Percentiles rank a stretch among this genome's conserved stretches.
phyloP scores from a whole-genome alignment of 2,113 vertebrate species.

The Myotis yumanensis region DNA sequence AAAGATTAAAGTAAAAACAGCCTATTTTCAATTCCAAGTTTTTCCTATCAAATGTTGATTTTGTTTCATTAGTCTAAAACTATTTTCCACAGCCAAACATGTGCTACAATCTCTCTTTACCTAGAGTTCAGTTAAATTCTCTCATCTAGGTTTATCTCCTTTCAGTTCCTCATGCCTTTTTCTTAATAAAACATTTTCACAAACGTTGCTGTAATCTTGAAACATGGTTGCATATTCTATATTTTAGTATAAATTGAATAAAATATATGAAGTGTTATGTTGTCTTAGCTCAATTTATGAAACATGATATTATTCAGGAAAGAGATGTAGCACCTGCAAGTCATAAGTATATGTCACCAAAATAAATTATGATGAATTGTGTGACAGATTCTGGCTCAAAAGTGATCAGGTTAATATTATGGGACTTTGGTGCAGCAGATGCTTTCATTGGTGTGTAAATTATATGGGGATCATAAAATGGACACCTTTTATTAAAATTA shows the following conservation, averaged over 20 bases:
- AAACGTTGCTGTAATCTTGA: neutral
- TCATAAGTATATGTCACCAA: conserved; percentile 59
- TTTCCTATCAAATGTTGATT: neutral
- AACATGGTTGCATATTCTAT: neutral
- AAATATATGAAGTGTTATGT: neutral
- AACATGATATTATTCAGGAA: conserved; percentile 17
- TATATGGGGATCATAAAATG: conserved; percentile 19
- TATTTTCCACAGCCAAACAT: neutral
- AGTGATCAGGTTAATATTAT: conserved; percentile 14
- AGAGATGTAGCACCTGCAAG: conserved; percentile 47
- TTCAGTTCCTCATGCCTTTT: neutral
- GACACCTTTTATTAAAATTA: conserved; percentile 37
- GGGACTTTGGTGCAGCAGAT: neutral
- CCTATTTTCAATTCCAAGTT: neutral
- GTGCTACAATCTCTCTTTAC: neutral
- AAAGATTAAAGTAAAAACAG: neutral
- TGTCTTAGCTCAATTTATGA: conserved; percentile 1
- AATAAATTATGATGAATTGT: conserved; percentile 71
- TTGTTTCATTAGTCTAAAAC: neutral
- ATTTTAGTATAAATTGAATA: neutral
- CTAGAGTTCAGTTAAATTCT: neutral
- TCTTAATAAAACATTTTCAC: neutral
- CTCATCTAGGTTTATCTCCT: neutral
- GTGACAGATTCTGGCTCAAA: conserved; percentile 12
- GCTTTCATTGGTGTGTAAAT: neutral